Conservation (phyloP, 2,113 vertebrate genomes). For the Cepphus grylle region DNA sequence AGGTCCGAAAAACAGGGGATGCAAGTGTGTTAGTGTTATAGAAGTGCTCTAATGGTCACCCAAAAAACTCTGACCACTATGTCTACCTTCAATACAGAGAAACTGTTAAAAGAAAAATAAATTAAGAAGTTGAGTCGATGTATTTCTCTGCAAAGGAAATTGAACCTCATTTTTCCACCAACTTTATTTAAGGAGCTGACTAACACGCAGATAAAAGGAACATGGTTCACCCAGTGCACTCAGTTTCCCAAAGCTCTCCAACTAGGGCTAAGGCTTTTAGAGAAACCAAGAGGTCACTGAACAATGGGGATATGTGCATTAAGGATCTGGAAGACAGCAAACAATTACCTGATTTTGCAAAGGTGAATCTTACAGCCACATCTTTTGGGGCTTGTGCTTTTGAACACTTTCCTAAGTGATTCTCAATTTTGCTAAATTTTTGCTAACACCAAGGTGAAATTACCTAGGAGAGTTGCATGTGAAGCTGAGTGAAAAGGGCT, state of each 20-base stretch:
- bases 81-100: neutral
- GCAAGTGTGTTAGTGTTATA: neutral
- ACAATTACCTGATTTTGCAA: neutral
- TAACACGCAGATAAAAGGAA: neutral
- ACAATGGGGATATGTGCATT: accelerated
- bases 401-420: neutral
- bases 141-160: neutral
- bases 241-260: neutral
- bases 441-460: neutral
- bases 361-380: neutral
- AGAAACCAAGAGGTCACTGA: neutral
- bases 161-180: neutral
- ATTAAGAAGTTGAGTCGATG: neutral
- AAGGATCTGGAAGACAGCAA: neutral
- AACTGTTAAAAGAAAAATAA: neutral
- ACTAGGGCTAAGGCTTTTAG: neutral
- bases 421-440: neutral
- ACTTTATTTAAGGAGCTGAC: neutral
- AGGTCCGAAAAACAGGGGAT: neutral
- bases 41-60: neutral
- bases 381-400: neutral
- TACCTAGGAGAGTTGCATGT: neutral
- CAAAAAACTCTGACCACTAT: neutral
- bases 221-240: neutral
- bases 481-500: neutral